A percentile compares a stretch with the other conserved stretches of the same genome.
These are phyloP conservation scores for Aphelenchoides bicaudatus DNA, from an alignment of 2,888 invertebrate species.

Conservation along the genomic window DNA sequence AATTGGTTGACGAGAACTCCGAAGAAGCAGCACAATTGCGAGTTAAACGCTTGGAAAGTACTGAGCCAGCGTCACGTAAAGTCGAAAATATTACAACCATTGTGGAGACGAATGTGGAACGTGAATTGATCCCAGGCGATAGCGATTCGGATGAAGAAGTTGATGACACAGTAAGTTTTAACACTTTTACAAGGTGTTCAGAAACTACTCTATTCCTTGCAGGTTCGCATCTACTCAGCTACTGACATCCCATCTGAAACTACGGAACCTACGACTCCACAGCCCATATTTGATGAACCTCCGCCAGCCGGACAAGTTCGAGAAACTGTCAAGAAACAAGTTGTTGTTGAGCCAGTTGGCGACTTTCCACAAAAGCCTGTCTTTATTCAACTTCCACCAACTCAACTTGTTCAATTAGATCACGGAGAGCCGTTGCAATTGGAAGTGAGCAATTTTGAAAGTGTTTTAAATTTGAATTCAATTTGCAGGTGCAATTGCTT, in stretches of 20 bases:
- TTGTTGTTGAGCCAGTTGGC: slow-evolving; percentile 2
- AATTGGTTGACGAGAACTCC: slow-evolving; percentile 16
- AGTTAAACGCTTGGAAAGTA: neutral
- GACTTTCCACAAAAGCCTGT: slow-evolving; percentile 21
- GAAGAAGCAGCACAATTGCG: slow-evolving; percentile 20
- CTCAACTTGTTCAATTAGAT: slow-evolving; percentile 6
- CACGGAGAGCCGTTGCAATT: neutral
- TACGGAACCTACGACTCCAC: neutral
- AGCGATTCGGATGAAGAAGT: slow-evolving; percentile 28
- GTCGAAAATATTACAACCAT: slow-evolving; percentile 32
- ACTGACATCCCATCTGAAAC: neutral
- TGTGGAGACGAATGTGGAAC: slow-evolving; percentile 28
- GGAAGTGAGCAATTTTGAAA: too few species aligned
- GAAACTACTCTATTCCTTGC: too few species aligned
- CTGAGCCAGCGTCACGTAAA: slow-evolving; percentile 3
- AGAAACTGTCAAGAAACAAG: neutral
- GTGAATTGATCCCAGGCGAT: slow-evolving; percentile 26
- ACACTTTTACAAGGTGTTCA: too few species aligned
- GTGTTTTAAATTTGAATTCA: too few species aligned
- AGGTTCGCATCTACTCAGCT: slow-evolving; percentile 24
- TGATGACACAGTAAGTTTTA: slow-evolving; percentile 38
- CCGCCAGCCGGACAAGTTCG: slow-evolving; percentile 5
- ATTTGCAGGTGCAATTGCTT: slow-evolving; percentile 27
- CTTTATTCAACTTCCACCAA: slow-evolving; percentile 19
- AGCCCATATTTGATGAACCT: neutral